Conservation (phyloP, 2,113 vertebrate genomes). For the Sebastes fasciatus region DNA sequence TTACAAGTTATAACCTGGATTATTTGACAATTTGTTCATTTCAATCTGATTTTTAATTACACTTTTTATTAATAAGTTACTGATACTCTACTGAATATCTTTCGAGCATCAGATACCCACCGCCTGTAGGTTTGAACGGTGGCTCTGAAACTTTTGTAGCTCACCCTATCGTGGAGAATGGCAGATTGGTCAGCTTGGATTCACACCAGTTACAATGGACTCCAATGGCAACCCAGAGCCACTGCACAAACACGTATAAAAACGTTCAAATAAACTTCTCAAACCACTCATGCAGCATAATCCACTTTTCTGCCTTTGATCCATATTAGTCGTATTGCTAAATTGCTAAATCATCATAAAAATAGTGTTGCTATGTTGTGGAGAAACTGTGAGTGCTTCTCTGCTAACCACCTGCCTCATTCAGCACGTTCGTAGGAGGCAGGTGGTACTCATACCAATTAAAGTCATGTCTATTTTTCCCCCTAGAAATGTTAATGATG, state of each 20-base stretch:
- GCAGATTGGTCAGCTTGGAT: not conserved
- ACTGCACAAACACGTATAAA: not conserved
- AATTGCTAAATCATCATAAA: not conserved
- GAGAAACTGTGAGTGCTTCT: not conserved
- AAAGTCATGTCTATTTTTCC: constrained; percentile 1
- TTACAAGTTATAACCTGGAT: not conserved
- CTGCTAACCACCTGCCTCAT: not conserved
- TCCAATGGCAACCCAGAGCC: not conserved
- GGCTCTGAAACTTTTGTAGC: not conserved
- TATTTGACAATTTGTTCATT: not conserved
- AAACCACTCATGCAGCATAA: not conserved
- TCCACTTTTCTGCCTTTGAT: not conserved
- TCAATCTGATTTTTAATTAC: not conserved
- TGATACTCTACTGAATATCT: not conserved
- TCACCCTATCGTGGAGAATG: not conserved
- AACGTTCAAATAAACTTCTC: not conserved
- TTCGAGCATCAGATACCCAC: not conserved
- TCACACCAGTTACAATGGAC: not conserved
- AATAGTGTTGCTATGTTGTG: not conserved
- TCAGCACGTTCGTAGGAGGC: not conserved
- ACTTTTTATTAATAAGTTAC: too few species aligned
- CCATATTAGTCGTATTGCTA: not conserved
- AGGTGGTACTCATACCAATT: not conserved
- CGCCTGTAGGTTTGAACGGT: not conserved
- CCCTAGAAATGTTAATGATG: not conserved